phyloP scores from a whole-genome alignment of 2,113 vertebrate genomes.

The Mormyrus iriodes region DNA sequence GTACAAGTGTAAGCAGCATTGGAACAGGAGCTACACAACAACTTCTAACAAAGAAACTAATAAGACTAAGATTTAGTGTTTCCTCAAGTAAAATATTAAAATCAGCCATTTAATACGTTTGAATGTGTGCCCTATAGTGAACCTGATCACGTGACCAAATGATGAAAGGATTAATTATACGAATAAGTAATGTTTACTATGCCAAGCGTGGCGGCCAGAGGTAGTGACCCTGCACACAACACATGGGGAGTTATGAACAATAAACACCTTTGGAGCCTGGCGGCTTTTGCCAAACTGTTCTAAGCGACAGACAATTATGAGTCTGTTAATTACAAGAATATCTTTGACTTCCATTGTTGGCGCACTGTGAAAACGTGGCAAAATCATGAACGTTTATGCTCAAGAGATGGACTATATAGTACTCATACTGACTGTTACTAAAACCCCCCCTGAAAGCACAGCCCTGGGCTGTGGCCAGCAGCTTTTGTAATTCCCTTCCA shows the following conservation, averaged over 20 bases:
- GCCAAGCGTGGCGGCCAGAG: not conserved
- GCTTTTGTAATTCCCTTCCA: conserved; percentile 6
- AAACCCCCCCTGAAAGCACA: not conserved
- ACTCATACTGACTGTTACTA: not conserved
- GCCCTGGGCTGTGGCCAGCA: not conserved
- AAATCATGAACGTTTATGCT: not conserved
- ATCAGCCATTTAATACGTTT: not conserved
- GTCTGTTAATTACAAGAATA: not conserved
- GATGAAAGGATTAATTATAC: not conserved
- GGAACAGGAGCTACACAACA: not conserved
- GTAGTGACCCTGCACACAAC: not conserved
- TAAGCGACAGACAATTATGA: not conserved
- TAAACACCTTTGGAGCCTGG: not conserved
- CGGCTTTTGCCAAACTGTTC: not conserved
- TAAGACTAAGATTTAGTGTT: not conserved
- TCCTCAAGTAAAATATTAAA: not conserved
- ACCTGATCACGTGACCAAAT: not conserved
- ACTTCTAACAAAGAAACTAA: not conserved
- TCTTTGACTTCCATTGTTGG: not conserved
- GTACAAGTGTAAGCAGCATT: not conserved
- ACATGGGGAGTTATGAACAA: not conserved
- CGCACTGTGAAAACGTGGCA: not conserved
- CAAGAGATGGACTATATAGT: not conserved
- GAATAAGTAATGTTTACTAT: conserved; percentile 3
- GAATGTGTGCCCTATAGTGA: not conserved